phyloP scores from a whole-genome alignment of 2,888 invertebrate species.

The Drosophila subsilvestris region DNA sequence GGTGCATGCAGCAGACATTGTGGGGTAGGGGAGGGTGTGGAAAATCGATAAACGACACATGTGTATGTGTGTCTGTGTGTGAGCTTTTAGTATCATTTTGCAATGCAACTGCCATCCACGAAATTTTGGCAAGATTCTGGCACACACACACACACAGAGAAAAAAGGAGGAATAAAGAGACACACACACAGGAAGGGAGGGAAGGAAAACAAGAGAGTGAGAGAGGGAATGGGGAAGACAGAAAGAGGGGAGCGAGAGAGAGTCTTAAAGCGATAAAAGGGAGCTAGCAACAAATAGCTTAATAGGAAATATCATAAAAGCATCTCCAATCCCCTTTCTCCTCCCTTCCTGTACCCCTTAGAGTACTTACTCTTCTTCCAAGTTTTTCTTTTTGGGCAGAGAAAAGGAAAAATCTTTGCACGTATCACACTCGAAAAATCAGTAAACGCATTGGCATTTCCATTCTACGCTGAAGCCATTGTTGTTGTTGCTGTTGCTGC shows the following conservation, averaged over 20 bases:
- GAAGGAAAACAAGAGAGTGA: constrained; percentile 18
- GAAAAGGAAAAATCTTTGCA: constrained; percentile 69
- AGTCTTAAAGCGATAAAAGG: constrained; percentile 45
- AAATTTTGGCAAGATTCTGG: constrained; percentile 61
- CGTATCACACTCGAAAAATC: constrained; percentile 78
- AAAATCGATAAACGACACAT: constrained; percentile 70
- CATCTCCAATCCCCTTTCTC: constrained; percentile 40
- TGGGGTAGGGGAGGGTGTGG: constrained; percentile 33
- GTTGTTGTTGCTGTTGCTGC: constrained; percentile 39
- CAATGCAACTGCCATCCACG: constrained; percentile 69
- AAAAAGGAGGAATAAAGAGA: no score
- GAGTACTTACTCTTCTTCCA: background rate
- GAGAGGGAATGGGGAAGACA: no score
- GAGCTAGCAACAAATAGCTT: constrained; percentile 72
- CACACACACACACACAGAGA: constrained; percentile 38
- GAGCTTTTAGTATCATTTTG: constrained; percentile 77
- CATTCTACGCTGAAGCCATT: constrained; percentile 31
- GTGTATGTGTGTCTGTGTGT: constrained; percentile 24
- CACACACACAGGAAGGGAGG: background rate
- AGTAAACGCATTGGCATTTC: constrained; percentile 77
- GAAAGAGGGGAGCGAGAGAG: constrained; percentile 8
- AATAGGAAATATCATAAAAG: constrained; percentile 79
- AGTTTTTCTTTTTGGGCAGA: constrained; percentile 7
- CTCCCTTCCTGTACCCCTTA: background rate
- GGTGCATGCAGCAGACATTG: constrained; percentile 55